Percentiles rank a stretch among this genome's conserved stretches.
These are phyloP conservation scores for Dryobota labecula DNA, from an alignment of 2,888 invertebrate species.

Conservation along the genomic window DNA sequence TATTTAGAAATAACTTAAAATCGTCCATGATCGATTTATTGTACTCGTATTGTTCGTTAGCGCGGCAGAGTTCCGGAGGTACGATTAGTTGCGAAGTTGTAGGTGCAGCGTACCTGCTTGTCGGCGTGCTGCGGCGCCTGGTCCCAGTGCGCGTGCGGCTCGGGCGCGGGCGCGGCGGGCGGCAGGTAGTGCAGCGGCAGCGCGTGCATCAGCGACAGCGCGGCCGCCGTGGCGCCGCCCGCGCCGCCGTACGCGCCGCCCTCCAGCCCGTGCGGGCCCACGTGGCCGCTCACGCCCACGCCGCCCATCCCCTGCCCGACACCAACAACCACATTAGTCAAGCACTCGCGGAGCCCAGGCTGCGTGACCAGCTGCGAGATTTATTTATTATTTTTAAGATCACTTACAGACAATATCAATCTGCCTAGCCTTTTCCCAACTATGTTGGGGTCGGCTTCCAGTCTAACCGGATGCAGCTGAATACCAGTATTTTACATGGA, in stretches of 20 bases:
- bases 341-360: too few relatives aligned
- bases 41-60: too few relatives aligned
- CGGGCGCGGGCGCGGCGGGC: constrained; percentile 76
- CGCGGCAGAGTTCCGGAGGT: too few relatives aligned
- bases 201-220: constrained; percentile 86
- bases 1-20: too few relatives aligned
- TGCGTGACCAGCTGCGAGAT: neutral
- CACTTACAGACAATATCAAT: too few relatives aligned
- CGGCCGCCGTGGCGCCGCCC: constrained; percentile 74
- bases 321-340: neutral
- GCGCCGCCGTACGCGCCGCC: constrained; percentile 60
- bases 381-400: too few relatives aligned
- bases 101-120: constrained; percentile 84
- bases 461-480: too few relatives aligned
- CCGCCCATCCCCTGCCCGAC: constrained; percentile 68
- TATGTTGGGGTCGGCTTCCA: too few relatives aligned
- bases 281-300: constrained; percentile 60
- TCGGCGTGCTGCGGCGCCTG: constrained; percentile 76
- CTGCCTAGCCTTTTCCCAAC: too few relatives aligned
- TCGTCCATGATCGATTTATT: too few relatives aligned
- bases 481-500: too few relatives aligned
- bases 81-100: too few relatives aligned
- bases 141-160: constrained; percentile 80
- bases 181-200: constrained; percentile 87
- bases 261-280: constrained; percentile 60